These are phyloP conservation scores for Zygaena filipendulae DNA, from an alignment of 2,888 invertebrate genomes.

Conservation along the genomic window DNA sequence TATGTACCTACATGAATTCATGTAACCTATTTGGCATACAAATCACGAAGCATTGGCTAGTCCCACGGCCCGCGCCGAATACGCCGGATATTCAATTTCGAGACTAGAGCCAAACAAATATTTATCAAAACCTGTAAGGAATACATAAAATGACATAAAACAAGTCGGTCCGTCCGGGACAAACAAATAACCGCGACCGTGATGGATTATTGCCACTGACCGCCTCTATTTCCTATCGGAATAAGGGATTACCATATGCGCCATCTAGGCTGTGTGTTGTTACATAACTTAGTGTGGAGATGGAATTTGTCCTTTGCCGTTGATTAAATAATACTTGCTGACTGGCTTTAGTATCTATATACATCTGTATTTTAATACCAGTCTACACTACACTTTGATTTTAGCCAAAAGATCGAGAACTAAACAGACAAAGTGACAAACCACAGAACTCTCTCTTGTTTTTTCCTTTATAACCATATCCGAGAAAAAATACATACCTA, in stretches of 20 bases:
- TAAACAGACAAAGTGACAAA: too few species aligned
- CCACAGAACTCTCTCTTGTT: too few species aligned
- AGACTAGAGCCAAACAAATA: slow-evolving; percentile 57
- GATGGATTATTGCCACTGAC: slow-evolving; percentile 68
- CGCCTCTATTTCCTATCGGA: slow-evolving; percentile 67
- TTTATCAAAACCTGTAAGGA: slow-evolving; percentile 68
- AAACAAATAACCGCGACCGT: slow-evolving; percentile 48
- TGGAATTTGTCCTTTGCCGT: slow-evolving; percentile 21
- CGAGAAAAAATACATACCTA: background rate
- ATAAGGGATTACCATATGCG: slow-evolving; percentile 69
- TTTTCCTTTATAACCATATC: slow-evolving; percentile 2
- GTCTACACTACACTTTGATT: too few species aligned
- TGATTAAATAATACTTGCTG: too few species aligned
- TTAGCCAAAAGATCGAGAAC: too few species aligned
- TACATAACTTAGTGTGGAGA: slow-evolving; percentile 26
- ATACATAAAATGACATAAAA: slow-evolving; percentile 65
- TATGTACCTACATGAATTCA: too few species aligned
- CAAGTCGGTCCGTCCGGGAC: slow-evolving; percentile 38
- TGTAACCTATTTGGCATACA: too few species aligned
- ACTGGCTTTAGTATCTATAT: too few species aligned
- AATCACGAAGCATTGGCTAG: slow-evolving; percentile 53
- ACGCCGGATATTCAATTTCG: slow-evolving; percentile 67
- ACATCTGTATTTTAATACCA: too few species aligned
- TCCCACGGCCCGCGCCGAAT: too few species aligned
- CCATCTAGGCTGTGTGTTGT: slow-evolving; percentile 36